A percentile compares a stretch with the other conserved stretches of the same genome.
phyloP scores from a whole-genome alignment of 1,140 invertebrate genomes.

The Nymphalis io region DNA sequence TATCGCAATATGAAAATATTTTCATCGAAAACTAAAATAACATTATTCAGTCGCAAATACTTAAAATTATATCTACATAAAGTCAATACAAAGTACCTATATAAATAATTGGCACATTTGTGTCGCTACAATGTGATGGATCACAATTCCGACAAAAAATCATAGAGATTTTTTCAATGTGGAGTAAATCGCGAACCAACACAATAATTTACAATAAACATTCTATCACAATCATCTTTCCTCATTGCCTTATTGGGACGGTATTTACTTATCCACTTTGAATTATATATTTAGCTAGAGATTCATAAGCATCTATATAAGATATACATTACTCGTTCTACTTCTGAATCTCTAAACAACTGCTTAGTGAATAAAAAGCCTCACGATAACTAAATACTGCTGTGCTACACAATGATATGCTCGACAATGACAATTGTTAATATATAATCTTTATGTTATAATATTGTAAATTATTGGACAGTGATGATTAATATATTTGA shows the following conservation, averaged over 20 bases:
- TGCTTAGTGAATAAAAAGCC: not conserved
- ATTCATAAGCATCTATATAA: constrained; percentile 7
- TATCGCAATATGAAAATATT: constrained; percentile 20
- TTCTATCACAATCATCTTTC: constrained; percentile 28
- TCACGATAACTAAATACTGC: not conserved
- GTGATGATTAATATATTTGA: not conserved
- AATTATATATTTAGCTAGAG: constrained; percentile 18
- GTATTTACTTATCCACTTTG: constrained; percentile 35
- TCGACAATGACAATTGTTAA: constrained; percentile 4
- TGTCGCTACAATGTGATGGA: constrained; percentile 37
- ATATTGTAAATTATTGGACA: constrained; percentile 4
- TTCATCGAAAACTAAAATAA: constrained; percentile 37
- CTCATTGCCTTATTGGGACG: constrained; percentile 31
- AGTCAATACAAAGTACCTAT: constrained; percentile 35
- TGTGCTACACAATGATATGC: constrained; percentile 15
- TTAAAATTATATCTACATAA: constrained; percentile 52
- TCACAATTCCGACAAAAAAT: constrained; percentile 18
- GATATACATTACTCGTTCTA: not conserved
- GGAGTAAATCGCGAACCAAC: constrained; percentile 33
- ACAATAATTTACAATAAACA: constrained; percentile 30
- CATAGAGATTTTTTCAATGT: constrained; percentile 19
- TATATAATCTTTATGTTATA: not conserved
- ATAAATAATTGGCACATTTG: constrained; percentile 48
- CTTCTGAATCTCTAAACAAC: not conserved
- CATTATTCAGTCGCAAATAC: constrained; percentile 45